Evolutionary conservation across 2,113 vertebrate species (phyloP), one percentile per base, ranked within the genome.

Genomic region (Menidia beryllina): DNA sequence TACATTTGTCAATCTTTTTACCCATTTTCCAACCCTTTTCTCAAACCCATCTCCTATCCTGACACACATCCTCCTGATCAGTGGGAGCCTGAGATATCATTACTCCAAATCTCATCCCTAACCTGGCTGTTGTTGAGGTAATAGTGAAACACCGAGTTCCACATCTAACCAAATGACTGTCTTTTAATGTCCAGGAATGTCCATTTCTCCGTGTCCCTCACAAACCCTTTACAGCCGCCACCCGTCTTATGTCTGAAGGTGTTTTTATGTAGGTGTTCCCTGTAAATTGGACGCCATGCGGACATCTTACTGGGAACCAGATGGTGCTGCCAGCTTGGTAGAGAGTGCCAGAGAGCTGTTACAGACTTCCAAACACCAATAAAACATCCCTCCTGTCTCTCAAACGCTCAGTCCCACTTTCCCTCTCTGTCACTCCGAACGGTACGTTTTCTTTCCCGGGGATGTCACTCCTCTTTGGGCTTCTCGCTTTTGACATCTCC

Each of bases 381-480:
- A 24, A 43, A 47, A 54, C 24, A 27, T 7, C n/a, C 47, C 30
- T 15, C 13, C 17, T 48, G 27, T 72, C 47, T 50, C 25, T 23
- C 21, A 0, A 7, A 15, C 53, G 50, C 58, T 61, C 48, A 30
- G 63, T 2, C 30, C 39, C 34, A 13, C 39, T 75, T 26, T 77
- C 50, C 54, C 59, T 43, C 64, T 69, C 52, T 72, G 56, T 58
- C 66, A 50, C 53, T 82, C 51, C 61, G 60, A 45, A 50, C 67
- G n/a, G n/a, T n/a, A 59, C 56, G 50, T n/a, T 24, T 13, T 59
- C 61, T 61, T 51, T 48, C 21, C 60, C 34, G 43, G 48, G 45
- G 54, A 63, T 2, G 5, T 48, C 53, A 50, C 52, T 56, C 50
- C 45, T 56, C 41, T 1, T 57, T 57, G 54, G 62, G 26, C 64